Evolutionary conservation across 2,888 invertebrate genomes (phyloP), one percentile per base, ranked within the genome.

Genomic region (Pyralis farinalis): DNA sequence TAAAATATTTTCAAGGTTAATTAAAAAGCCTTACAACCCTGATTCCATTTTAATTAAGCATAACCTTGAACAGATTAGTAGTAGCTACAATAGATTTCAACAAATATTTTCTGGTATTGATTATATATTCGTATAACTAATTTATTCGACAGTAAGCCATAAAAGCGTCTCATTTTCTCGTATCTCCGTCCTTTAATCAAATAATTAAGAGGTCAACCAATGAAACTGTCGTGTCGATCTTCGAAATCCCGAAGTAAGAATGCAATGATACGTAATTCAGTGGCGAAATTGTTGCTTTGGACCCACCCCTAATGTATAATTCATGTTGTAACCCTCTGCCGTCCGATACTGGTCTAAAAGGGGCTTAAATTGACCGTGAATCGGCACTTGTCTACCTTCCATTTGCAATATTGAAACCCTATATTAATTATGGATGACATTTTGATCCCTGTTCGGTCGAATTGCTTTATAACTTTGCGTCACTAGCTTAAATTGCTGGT

Each of bases 301-400:
- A 53, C 49, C 59, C 57, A 53, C 49, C 59, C 57, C 58, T 73
- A 66, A 83, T 85, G 79, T 77, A 77, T 85, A 80, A 85, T 85
- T 85, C 84, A 85, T 84, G 65, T 70, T 54, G 10, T 47, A 47
- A 52, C 58, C 58, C 63, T 54, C 58, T 52, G 51, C 62, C 61
- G 72, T 63, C 74, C 70, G 70, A 64, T 71, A 58, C 60, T 64
- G 55, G 60, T 53, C 65, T 58, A 61, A 74, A 72, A 73, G 58
- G 65, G 70, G 50, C 64, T 69, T 69, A 77, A 81, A 83, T 79
- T 71, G 80, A 71, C 74, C 74, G 73, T 69, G 58, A 69, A 72
- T 74, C 59, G 71, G 65, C 72, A 68, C 67, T 72, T 58, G 54
- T 67, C 63, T 58, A 59, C 58, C 64, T 55, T 64, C 58, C 61